phyloP scores from a whole-genome alignment of 2,113 vertebrate species.

The Morone saxatilis region DNA sequence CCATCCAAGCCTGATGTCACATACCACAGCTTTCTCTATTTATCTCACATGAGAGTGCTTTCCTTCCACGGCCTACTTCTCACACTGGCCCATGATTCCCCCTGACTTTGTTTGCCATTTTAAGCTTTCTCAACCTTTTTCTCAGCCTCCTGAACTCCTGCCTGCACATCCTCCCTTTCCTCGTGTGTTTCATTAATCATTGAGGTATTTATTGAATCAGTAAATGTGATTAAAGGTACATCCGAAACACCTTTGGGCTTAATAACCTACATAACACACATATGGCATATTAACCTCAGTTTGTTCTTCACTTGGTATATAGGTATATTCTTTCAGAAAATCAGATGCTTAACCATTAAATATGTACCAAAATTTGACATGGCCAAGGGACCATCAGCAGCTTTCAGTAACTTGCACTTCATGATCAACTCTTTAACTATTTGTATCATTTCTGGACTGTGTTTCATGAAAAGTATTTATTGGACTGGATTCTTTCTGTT shows the following conservation, averaged over 20 bases:
- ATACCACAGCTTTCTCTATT: constrained; percentile 24
- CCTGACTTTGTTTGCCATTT: background rate
- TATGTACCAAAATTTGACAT: background rate
- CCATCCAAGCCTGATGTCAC: constrained; percentile 45
- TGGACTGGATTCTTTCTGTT: constrained; percentile 39
- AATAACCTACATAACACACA: background rate
- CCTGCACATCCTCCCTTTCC: background rate
- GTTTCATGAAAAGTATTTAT: constrained; percentile 38
- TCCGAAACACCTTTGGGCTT: background rate
- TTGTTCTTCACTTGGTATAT: background rate
- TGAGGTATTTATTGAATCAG: constrained; percentile 8
- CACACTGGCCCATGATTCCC: background rate
- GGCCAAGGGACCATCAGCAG: background rate
- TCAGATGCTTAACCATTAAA: background rate
- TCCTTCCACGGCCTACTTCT: background rate
- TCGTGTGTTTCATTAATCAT: background rate
- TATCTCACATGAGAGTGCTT: constrained; percentile 5
- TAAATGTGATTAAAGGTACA: background rate
- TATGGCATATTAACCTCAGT: background rate
- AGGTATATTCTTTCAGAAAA: too few species aligned
- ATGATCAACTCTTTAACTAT: background rate
- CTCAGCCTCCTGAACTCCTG: background rate
- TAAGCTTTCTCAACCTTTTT: background rate
- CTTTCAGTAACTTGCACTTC: background rate
- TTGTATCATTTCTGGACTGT: constrained; percentile 15